Evolutionary conservation across 2,113 vertebrate genomes (phyloP), one percentile per base, ranked within the genome.

Genomic region (Tinamus guttatus): DNA sequence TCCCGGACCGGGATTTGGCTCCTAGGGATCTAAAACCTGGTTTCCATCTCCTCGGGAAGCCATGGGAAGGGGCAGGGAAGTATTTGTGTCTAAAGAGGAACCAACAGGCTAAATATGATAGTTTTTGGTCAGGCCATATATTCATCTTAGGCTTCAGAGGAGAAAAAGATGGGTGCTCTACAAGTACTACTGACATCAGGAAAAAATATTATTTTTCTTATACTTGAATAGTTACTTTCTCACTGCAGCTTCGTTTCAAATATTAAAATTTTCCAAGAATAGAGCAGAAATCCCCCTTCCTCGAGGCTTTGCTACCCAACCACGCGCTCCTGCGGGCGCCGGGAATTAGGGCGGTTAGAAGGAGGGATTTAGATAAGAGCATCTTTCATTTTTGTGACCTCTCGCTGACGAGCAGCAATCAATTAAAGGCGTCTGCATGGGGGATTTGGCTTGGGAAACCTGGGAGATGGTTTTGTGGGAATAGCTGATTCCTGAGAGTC

Each of bases 61-160:
- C 5, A 27, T 34, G 76, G 47, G 7, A 34, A 43, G 62, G 1
- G 28, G n/a, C n/a, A 27, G 51, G 43, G 18, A 17, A 94, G 77
- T 80, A 78, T 84, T 83, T 88, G 76, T 73, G 18, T 80, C 82
- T 88, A 45, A 91, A 82, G 89, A 83, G 67, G 77, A 76, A 70
- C n/a, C 90, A 62, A 81, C 84, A 52, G 74, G 87, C 90, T 32
- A 64, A 68, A 25, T 13, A 19, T 1, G 11, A 32, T 14, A 2
- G n/a, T 45, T 64, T 77, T 92, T 17, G 18, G 49, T 41, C 58
- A 22, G 18, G 51, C 27, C 13, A 1, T 41, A 9, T 64, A 71
- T 76, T 70, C 41, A 13, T 58, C 38, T 13, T 52, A 17, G 27
- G 7, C 18, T 51, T 70, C 27, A 38, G 41, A 77, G 49, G 27